Conservation (phyloP, 37 sponge, comb jelly and placozoan species). For the Lycopodina hypogea region DNA sequence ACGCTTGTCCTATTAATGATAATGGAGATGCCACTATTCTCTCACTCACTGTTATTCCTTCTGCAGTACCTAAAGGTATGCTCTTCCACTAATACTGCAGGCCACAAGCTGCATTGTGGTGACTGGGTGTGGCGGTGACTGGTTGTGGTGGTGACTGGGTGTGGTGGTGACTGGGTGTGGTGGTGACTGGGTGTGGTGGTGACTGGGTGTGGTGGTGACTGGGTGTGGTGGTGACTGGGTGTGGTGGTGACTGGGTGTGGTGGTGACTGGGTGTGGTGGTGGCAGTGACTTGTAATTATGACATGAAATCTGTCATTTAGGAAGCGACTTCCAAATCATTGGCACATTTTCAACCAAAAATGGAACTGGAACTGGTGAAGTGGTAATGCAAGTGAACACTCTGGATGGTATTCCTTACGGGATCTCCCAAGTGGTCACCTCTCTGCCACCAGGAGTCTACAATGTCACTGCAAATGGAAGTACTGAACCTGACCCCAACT, state of each 20-base stretch:
- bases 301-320: constrained; percentile 9
- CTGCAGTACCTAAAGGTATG: constrained; percentile 56
- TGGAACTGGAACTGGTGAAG: constrained; percentile 88
- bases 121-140: background rate
- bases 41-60: constrained; percentile 52
- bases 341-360: constrained; percentile 47
- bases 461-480: constrained; percentile 13
- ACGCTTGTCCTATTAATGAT: constrained; percentile 60
- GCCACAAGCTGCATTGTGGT: background rate
- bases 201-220: no score
- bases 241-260: no score
- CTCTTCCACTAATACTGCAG: background rate
- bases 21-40: constrained; percentile 79
- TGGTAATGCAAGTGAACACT: constrained; percentile 52
- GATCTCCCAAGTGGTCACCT: constrained; percentile 29
- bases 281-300: no score
- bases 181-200: no score
- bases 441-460: constrained; percentile 52
- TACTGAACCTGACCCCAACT: constrained; percentile 75
- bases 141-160: background rate
- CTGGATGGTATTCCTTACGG: constrained; percentile 80
- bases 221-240: no score
- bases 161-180: no score
- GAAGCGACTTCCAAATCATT: constrained; percentile 47
- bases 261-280: no score